Evolutionary conservation across 2,113 vertebrate genomes (phyloP), one percentile per base, ranked within the genome.

Genomic region (Sinosuthora webbiana): DNA sequence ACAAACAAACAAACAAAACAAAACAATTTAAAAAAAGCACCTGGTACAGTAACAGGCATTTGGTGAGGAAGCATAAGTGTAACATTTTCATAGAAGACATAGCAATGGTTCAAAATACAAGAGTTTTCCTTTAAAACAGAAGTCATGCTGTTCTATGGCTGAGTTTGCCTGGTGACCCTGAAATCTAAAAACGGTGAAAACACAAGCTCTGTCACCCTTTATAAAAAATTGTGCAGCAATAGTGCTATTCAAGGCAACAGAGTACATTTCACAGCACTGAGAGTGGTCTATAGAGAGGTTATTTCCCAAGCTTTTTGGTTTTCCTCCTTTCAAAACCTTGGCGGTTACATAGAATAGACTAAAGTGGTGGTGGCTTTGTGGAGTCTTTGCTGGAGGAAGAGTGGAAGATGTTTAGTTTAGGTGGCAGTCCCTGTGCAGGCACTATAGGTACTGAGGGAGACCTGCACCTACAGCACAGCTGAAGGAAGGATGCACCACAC

Each of bases 11-110:
- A 12, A 30, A 74, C 41, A 41, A 41, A 41, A 41, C n/a, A 41
- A 41, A 41, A 55, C 2, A 23, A 28, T 57, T 41, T 3, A 0
- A 14, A 27, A 84, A 84, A 94, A 95, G 92, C 63, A 94, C 87
- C 87, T 86, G 74, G 56, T 81, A 92, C 15, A 19, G 59, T 87
- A 88, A 94, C 65, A 75, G 50, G 78, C 93, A 57, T 93, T 94
- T 79, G 65, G 25, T 94, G 78, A 69, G 89, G 95, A 96, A 96
- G 91, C 31, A 75, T 23, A 73, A 73, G 83, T 56, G 65, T 96
- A 88, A 90, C 53, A 21, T 83, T 73, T 92, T 82, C 73, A 82
- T 52, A 60, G 67, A 83, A 91, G 79, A 65, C 17, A 60, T 13
- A 93, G 53, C 87, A 93, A 87, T 37, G 62, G 65, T 82, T 92